Base-by-base conservation (phyloP, 2,113 vertebrate genomes). In the Oncorhynchus mykiss region DNA sequence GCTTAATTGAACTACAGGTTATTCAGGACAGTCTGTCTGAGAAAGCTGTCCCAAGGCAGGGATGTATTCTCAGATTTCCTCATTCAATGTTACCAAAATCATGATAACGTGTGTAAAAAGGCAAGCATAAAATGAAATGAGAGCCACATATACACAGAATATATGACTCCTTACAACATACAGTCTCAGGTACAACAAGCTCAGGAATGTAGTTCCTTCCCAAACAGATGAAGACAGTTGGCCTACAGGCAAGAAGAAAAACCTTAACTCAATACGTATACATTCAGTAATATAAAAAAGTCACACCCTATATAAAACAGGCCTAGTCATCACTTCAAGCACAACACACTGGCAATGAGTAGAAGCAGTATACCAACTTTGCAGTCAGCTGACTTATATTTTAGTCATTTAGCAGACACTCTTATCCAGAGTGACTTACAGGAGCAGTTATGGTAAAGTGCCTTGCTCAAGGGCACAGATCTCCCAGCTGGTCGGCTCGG, bases 201-300 rank as follows among this genome's bases (percentile, higher is more conserved):
- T 67, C 1, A 66, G 80, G 81, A 89, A 85, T 79, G 85, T 76
- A 73, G 79, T 76, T 86, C 81, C 78, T 75, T 54, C 79, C 78
- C 29, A 84, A 78, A 82, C 29, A 78, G 48, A 82, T 45, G 49
- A 70, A 70, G n/a, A 78, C 67, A 75, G 70, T 65, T 73, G 71
- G 54, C 78, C 76, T 60, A 66, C 9, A 71, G 77, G 70, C 76
- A n/a, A 6, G 51, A 67, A 74, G 67, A 82, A 79, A 77, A 62
- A 34, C 76, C 25, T 13, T 76, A 78, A 80, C 71, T 69, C 45
- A 73, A 85, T 64, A 69, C 79, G 85, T 78, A 66, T 74, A 88
- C 89, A 89, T 89, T 90, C 87, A 85, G 85, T 79, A 73, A 76
- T 75, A 2, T 9, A 70, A 70, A 22, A 70, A 81, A 78, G 78